Evolutionary conservation across 2,888 invertebrate genomes (phyloP).

Genomic region (Conistra vaccinii): DNA sequence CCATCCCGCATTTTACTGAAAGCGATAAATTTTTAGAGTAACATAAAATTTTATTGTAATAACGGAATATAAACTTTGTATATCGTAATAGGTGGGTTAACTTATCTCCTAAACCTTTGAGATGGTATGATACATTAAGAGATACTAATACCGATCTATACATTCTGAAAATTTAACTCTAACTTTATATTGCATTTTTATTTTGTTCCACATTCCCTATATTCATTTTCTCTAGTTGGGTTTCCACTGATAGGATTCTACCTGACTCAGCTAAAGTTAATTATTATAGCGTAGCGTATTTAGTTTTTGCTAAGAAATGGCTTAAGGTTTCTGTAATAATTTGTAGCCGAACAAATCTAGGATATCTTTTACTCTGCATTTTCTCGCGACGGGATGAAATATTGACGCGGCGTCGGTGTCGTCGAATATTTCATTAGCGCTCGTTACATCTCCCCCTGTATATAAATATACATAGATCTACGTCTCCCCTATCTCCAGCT

Average conservation of each 20-base stretch:
- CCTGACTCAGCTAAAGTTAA: not conserved
- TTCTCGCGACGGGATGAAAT: slow-evolving; percentile 69
- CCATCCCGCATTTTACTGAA: slow-evolving; percentile 30
- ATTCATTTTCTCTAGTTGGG: not conserved
- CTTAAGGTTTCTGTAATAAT: not conserved
- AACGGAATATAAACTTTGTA: slow-evolving; percentile 25
- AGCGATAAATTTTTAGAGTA: slow-evolving; percentile 43
- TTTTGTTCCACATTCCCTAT: not conserved
- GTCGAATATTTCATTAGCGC: slow-evolving; percentile 80
- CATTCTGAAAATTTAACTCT: not conserved
- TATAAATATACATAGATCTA: slow-evolving; percentile 40
- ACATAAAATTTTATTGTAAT: slow-evolving; percentile 41
- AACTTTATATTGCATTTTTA: not conserved
- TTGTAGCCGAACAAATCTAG: slow-evolving; percentile 9
- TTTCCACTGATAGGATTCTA: not conserved
- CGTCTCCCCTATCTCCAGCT: slow-evolving; percentile 16
- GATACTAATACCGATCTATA: not conserved
- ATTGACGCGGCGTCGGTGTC: slow-evolving; percentile 74
- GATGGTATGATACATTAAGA: not conserved
- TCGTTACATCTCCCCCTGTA: slow-evolving; percentile 60
- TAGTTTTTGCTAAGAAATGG: not conserved
- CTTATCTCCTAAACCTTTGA: not conserved
- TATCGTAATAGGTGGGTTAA: slow-evolving; percentile 10
- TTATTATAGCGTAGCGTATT: not conserved
- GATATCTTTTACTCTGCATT: slow-evolving; percentile 24